Conservation (phyloP, 1,140 invertebrate genomes). For the Drosophila auraria region DNA sequence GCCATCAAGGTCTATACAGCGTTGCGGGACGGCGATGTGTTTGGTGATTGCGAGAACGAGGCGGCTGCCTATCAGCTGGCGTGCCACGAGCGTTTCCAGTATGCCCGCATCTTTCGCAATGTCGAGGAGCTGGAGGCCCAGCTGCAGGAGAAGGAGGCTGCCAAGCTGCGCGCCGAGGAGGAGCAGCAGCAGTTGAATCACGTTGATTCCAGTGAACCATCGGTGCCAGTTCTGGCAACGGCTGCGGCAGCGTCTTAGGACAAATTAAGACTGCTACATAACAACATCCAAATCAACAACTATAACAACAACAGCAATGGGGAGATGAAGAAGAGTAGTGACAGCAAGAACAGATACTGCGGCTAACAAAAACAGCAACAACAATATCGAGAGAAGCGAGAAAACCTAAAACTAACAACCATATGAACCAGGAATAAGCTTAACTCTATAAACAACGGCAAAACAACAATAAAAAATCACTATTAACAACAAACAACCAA, state of each 20-base stretch:
- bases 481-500: slow-evolving; percentile 49
- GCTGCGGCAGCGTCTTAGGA: slow-evolving; percentile 67
- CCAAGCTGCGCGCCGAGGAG: slow-evolving; percentile 69
- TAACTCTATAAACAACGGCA: slow-evolving; percentile 58
- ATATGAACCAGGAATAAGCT: slow-evolving; percentile 61
- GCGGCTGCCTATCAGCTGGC: slow-evolving; percentile 89
- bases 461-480: slow-evolving; percentile 44
- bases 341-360: slow-evolving; percentile 42
- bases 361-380: slow-evolving; percentile 11
- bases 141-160: slow-evolving; percentile 72
- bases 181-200: slow-evolving; percentile 75
- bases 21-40: slow-evolving; percentile 89
- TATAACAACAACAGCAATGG: slow-evolving; percentile 26
- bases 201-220: slow-evolving; percentile 59
- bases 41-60: slow-evolving; percentile 88
- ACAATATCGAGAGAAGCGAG: slow-evolving; percentile 44
- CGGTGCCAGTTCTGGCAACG: slow-evolving; percentile 32
- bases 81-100: slow-evolving; percentile 91
- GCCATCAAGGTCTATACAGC: slow-evolving; percentile 92
- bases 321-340: slow-evolving; percentile 31
- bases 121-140: slow-evolving; percentile 72
- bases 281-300: slow-evolving; percentile 28
- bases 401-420: slow-evolving; percentile 39
- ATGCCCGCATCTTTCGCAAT: slow-evolving; percentile 89
- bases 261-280: slow-evolving; percentile 51